A percentile compares a stretch with the other conserved stretches of the same genome.
Conservation (phyloP, 2,113 vertebrate genomes). For the Sapajus apella region DNA sequence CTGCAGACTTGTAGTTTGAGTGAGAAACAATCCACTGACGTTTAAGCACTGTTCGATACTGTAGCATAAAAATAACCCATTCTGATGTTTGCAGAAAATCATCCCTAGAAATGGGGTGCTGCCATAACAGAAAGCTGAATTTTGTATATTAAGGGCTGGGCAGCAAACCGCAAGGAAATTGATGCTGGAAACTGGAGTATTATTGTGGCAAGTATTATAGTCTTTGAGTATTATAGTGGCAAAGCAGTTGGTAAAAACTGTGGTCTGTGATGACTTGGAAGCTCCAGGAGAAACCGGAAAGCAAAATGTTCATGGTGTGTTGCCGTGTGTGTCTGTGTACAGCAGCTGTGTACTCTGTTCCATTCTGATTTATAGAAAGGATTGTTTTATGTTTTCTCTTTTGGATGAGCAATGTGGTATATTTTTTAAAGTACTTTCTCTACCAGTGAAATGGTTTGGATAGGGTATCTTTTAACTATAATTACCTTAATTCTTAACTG, state of each 20-base stretch:
- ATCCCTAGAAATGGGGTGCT: background rate
- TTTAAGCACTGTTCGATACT: background rate
- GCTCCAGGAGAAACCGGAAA: background rate
- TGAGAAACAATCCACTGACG: background rate
- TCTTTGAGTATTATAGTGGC: background rate
- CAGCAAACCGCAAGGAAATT: background rate
- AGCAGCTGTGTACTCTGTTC: background rate
- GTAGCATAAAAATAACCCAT: background rate
- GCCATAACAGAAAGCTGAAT: background rate
- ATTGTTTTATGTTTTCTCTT: background rate
- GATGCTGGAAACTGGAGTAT: background rate
- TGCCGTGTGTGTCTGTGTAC: background rate
- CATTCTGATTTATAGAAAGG: background rate
- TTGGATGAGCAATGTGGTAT: background rate
- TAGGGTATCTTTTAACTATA: background rate
- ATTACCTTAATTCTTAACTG: background rate
- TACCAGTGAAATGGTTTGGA: background rate
- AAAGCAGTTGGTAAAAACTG: background rate
- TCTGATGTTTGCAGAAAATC: background rate
- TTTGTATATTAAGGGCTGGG: background rate
- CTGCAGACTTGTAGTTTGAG: background rate
- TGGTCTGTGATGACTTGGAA: background rate
- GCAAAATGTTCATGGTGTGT: background rate
- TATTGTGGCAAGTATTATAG: too few species aligned
- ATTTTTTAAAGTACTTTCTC: background rate